phyloP scores from a whole-genome alignment of 2,113 vertebrate genomes.

The Rhinichthys klamathensis region DNA sequence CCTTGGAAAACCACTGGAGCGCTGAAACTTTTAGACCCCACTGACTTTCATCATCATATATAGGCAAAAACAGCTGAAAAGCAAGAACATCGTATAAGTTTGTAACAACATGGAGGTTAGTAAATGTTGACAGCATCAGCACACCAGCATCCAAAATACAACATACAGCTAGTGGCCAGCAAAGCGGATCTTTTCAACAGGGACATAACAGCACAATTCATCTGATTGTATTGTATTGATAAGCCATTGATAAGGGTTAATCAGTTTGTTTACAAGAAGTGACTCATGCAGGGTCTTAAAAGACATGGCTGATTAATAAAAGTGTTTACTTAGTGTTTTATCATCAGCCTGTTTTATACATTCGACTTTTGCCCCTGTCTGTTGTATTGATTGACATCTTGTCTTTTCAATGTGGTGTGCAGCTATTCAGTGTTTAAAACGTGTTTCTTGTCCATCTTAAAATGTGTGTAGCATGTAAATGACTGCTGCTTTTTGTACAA shows the following conservation, averaged over 20 bases:
- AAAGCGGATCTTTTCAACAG: constrained; percentile 1
- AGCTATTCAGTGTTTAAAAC: background rate
- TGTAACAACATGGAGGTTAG: too few species aligned
- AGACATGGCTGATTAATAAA: constrained; percentile 15
- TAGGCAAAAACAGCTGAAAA: too few species aligned
- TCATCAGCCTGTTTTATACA: background rate
- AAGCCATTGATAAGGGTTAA: background rate
- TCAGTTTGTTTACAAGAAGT: constrained; percentile 24
- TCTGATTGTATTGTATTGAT: background rate
- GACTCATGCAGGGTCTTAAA: background rate
- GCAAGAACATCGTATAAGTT: too few species aligned
- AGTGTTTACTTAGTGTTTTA: background rate
- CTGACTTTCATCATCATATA: too few species aligned
- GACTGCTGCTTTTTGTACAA: background rate
- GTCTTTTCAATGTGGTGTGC: constrained; percentile 12
- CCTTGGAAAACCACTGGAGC: too few species aligned
- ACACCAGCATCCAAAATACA: background rate
- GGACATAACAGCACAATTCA: background rate
- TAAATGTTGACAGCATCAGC: background rate
- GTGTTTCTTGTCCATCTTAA: constrained; percentile 1
- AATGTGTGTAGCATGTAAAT: constrained; percentile 15
- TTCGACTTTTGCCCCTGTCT: background rate
- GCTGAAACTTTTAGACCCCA: too few species aligned
- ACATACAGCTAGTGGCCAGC: background rate
- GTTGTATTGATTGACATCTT: constrained; percentile 17